phyloP scores from a whole-genome alignment of 2,113 vertebrate genomes.

The Dermatemys mawii region DNA sequence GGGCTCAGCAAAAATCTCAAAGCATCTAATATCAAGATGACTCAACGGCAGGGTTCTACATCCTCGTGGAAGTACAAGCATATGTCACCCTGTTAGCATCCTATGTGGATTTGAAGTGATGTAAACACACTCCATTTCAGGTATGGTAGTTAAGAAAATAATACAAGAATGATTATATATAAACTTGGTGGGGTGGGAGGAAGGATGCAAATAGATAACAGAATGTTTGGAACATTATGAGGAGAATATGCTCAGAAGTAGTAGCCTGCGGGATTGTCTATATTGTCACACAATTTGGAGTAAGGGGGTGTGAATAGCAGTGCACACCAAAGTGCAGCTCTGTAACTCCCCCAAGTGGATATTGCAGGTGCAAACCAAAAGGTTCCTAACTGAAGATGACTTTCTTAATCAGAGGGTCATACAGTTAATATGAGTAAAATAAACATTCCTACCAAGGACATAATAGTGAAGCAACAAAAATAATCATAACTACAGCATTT shows the following conservation, averaged over 20 bases:
- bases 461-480: neutral
- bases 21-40: neutral
- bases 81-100: neutral
- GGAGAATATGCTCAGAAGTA: neutral
- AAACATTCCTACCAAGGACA: neutral
- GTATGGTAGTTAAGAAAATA: neutral
- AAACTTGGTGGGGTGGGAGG: neutral
- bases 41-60: neutral
- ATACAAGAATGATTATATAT: neutral
- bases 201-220: neutral
- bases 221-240: neutral
- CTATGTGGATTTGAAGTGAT: neutral
- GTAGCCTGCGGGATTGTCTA: neutral
- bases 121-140: neutral
- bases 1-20: constrained; percentile 6
- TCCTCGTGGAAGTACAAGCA: neutral
- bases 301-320: neutral
- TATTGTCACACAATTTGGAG: neutral
- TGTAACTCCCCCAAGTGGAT: too few species aligned
- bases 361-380: neutral
- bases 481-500: neutral
- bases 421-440: neutral
- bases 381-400: neutral
- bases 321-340: too few species aligned
- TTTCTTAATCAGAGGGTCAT: neutral